These are phyloP conservation scores for Nymphalis c-album DNA, from an alignment of 2,888 invertebrate species.

Conservation along the genomic window DNA sequence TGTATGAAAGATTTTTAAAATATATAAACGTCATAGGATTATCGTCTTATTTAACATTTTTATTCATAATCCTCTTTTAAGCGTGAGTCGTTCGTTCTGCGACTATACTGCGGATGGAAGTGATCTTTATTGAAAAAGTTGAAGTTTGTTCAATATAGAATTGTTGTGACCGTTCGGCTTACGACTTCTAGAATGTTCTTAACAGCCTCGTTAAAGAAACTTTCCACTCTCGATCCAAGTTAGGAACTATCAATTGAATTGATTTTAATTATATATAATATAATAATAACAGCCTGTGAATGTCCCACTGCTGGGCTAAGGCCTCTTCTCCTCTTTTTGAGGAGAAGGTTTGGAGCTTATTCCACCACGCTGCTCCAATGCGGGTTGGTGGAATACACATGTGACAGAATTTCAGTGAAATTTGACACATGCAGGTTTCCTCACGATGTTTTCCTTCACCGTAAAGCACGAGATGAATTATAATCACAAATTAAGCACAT, in stretches of 20 bases:
- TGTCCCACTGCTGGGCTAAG: too few species aligned
- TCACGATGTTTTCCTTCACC: too few species aligned
- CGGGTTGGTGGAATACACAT: too few species aligned
- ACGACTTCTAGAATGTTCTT: constrained; percentile 23
- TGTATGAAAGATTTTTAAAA: neutral
- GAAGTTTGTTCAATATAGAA: constrained; percentile 35
- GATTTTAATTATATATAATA: constrained; percentile 27
- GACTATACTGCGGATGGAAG: constrained; percentile 36
- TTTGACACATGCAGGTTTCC: too few species aligned
- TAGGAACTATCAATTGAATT: constrained; percentile 20
- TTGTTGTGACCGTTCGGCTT: constrained; percentile 27
- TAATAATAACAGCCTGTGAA: too few species aligned
- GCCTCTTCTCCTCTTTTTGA: too few species aligned
- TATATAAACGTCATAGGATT: neutral
- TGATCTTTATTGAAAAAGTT: constrained; percentile 50
- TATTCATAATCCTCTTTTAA: constrained; percentile 11
- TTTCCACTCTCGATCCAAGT: constrained; percentile 19
- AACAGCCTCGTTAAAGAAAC: constrained; percentile 31
- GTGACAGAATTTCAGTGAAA: too few species aligned
- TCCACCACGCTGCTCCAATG: too few species aligned
- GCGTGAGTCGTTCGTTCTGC: constrained; percentile 15
- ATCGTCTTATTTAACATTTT: neutral
- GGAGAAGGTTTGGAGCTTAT: too few species aligned
- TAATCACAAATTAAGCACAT: too few species aligned
- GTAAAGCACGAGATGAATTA: too few species aligned